Conservation (phyloP, 2,888 invertebrate genomes). For the Vanessa cardui region DNA sequence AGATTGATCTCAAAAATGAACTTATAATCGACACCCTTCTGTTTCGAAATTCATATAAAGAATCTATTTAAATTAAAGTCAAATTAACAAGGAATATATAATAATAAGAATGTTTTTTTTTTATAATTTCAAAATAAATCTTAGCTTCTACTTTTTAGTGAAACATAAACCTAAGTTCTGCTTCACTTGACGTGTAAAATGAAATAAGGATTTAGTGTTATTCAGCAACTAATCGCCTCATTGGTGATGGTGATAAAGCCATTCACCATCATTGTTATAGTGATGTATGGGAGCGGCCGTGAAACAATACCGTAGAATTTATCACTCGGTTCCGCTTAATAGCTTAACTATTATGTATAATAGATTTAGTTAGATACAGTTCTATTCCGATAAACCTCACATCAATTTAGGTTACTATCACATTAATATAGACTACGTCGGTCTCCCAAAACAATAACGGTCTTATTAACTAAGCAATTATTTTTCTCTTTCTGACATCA, state of each 20-base stretch:
- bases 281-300: conserved; percentile 28
- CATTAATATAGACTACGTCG: no score
- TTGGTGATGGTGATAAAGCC: conserved; percentile 37
- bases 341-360: conserved; percentile 4
- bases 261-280: conserved; percentile 32
- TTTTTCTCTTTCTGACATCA: no score
- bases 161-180: conserved; percentile 11
- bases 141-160: background rate
- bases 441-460: no score
- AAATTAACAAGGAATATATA: no score
- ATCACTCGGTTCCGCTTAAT: conserved; percentile 30
- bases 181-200: conserved; percentile 19
- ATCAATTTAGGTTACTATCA: no score
- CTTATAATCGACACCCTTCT: no score
- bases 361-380: conserved; percentile 13
- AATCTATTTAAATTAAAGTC: no score
- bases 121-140: background rate
- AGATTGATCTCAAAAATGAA: no score
- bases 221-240: conserved; percentile 33
- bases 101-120: no score
- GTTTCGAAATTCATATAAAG: no score
- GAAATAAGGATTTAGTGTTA: conserved; percentile 32
- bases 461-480: no score
- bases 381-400: background rate
- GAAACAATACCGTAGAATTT: conserved; percentile 31